Evolutionary conservation across 2,797 vertebrate species (phyloP).

Genomic region (Coendou prehensilis): DNA sequence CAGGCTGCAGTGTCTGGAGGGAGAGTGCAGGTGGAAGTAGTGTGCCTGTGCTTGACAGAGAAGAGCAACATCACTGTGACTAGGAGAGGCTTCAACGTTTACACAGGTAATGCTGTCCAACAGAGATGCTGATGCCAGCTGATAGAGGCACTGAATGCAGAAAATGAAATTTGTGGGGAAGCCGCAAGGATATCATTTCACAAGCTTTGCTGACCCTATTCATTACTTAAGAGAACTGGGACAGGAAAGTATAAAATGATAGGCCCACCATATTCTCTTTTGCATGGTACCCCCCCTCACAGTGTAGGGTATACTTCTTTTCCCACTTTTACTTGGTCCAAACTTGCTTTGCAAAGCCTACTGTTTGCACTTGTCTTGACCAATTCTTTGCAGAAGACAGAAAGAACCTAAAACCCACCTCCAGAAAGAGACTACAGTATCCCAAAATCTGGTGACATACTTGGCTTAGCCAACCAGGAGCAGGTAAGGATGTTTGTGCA

Average conservation of each 20-base stretch:
- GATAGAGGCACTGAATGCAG: background rate
- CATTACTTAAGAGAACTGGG: background rate
- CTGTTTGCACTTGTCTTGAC: background rate
- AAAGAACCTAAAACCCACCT: background rate
- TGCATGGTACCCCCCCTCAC: background rate
- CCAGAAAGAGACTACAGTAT: background rate
- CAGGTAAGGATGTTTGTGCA: background rate
- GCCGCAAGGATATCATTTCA: background rate
- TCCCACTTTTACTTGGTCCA: background rate
- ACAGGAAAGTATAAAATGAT: background rate
- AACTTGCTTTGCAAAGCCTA: background rate
- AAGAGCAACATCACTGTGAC: background rate
- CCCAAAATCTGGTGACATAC: background rate
- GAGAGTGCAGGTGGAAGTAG: background rate
- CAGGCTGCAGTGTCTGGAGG: background rate
- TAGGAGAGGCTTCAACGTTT: background rate
- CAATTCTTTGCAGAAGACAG: background rate
- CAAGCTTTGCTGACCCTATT: background rate
- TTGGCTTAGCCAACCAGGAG: background rate
- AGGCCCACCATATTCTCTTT: background rate
- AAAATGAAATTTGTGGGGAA: background rate
- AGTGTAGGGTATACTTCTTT: background rate
- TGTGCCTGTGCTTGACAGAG: background rate
- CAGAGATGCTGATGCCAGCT: background rate
- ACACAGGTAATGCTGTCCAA: background rate